Base-by-base conservation (phyloP, 53 echinoderm and acorn worm genomes). In the Crossaster papposus region DNA sequence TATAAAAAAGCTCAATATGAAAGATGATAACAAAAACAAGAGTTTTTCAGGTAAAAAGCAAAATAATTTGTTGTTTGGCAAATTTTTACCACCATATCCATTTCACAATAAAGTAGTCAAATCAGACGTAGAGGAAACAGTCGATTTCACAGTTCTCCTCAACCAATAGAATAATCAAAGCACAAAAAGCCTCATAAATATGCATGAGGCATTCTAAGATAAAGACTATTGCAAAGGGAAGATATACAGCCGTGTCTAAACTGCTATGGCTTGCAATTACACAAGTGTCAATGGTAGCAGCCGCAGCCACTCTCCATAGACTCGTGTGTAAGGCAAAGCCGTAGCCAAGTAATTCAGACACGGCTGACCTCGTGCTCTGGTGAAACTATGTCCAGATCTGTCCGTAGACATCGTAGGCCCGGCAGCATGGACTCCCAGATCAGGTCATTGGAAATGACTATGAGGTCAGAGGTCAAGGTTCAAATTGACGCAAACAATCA, bases 371-470 rank as follows among this genome's bases (percentile, higher is more conserved):
- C 96, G 88, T 99, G 99, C 84, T 96, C 96, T 83, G 99, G 99
- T 24, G 95, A 93, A 12, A 94, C 93, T 6, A 80, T 80, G 37
- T 99, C 99, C 23, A 99, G 63, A 79, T 99, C 99, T 76, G 94
- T 94, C 34, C 91, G 85, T 18, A 99, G 90, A 76, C 99, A 98
- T 24, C 99, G 71, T 18, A 99, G 79, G 10, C 96, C 99, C 2
- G 99, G 99, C 70, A 99, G 86, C 96, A 99, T 93, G 73, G 96
- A 94, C 75, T 96, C 96, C 90, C 96, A 90, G 77, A 99, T 95
- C 78, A 96, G 91, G 74, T 96, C 99, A 77, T 93, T 94, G 22
- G 99, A 96, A 23, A 99, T 74, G 85, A 99, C 99, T 96, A 64
- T 1, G 58, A 33, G 78, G 70, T 65, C 70, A 83, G 83, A 29